phyloP scores from a whole-genome alignment of 1,140 invertebrate species.

The Heterodera carotae region DNA sequence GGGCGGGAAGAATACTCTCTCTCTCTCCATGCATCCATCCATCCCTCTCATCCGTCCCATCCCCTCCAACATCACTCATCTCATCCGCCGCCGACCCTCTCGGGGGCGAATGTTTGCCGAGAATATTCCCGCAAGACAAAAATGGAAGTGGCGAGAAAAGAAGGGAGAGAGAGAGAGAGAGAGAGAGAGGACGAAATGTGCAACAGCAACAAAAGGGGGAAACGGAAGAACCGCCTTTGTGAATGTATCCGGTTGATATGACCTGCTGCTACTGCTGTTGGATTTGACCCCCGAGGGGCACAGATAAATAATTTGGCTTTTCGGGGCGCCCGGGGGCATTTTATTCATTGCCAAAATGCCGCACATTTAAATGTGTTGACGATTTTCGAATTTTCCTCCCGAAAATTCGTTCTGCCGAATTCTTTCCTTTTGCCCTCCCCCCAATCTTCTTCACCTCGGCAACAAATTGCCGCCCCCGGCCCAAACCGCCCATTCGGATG shows the following conservation, averaged over 20 bases:
- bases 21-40: background rate
- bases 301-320: too few relatives aligned
- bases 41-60: background rate
- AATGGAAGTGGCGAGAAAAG: conserved; percentile 1
- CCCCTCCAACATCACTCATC: too few relatives aligned
- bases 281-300: too few relatives aligned
- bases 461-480: conserved; percentile 27
- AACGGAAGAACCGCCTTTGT: background rate
- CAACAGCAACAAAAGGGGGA: too few relatives aligned
- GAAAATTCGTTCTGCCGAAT: background rate
- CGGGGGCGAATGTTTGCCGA: conserved; percentile 21
- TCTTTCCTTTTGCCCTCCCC: too few relatives aligned
- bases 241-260: background rate
- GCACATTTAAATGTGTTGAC: background rate
- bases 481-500: conserved; percentile 18
- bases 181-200: background rate
- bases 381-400: background rate
- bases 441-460: conserved; percentile 11
- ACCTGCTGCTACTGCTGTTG: too few relatives aligned
- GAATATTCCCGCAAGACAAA: conserved; percentile 2
- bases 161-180: background rate
- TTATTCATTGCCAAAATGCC: background rate
- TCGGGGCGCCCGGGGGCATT: background rate
- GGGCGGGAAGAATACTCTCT: background rate
- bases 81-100: too few relatives aligned